These are phyloP conservation scores for Clarias macrocephalus DNA, from an alignment of 2,113 vertebrate species.

Conservation along the genomic window DNA sequence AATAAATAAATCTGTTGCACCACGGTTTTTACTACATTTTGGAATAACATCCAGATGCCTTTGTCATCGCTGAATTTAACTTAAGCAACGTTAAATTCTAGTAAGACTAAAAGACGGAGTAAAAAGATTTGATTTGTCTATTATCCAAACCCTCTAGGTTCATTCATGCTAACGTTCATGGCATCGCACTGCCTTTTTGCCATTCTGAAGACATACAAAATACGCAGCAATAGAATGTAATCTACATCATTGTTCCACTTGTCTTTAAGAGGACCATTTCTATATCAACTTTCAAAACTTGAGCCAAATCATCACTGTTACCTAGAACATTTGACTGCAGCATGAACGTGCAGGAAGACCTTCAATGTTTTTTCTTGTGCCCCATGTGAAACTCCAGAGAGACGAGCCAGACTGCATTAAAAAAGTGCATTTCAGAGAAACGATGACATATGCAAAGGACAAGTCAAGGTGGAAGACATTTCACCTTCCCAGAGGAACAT, in stretches of 20 bases:
- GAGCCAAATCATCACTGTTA: slow-evolving; percentile 35
- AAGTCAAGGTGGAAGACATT: slow-evolving; percentile 33
- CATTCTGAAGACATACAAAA: not conserved
- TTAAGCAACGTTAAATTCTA: not conserved
- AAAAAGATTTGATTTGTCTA: not conserved
- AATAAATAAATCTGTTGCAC: not conserved
- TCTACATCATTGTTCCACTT: not conserved
- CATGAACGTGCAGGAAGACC: not conserved
- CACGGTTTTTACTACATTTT: not conserved
- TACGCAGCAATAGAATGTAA: not conserved
- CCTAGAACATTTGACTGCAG: slow-evolving; percentile 18
- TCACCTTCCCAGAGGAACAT: slow-evolving; percentile 30
- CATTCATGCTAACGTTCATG: not conserved
- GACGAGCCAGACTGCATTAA: slow-evolving; percentile 17
- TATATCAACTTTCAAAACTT: slow-evolving; percentile 24
- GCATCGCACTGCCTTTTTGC: not conserved
- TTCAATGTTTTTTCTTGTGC: slow-evolving; percentile 26
- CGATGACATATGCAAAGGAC: slow-evolving; percentile 28
- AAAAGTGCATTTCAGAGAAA: not conserved
- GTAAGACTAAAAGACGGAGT: not conserved
- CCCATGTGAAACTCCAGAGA: slow-evolving; percentile 6
- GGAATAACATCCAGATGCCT: not conserved
- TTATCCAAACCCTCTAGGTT: not conserved
- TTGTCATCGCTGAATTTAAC: slow-evolving; percentile 8
- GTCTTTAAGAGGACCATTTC: not conserved